phyloP scores from a whole-genome alignment of 2,888 invertebrate genomes.

The Heliconius hortense region DNA sequence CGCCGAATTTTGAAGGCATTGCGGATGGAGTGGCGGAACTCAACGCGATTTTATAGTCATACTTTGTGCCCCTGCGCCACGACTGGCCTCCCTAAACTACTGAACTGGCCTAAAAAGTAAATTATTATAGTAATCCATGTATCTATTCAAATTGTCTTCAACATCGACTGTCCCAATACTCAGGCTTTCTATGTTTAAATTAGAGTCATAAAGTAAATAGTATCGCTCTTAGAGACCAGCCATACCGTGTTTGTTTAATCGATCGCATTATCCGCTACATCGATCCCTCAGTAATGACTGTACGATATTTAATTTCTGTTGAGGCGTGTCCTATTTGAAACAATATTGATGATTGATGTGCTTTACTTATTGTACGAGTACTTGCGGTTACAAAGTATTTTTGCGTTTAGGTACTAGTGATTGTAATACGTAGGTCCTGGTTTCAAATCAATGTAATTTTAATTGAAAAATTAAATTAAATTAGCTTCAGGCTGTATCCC shows the following conservation, averaged over 20 bases:
- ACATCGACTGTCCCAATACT: not conserved
- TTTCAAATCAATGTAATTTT: not conserved
- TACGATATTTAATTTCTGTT: constrained; percentile 36
- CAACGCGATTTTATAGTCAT: too few species aligned
- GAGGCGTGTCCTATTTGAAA: constrained; percentile 36
- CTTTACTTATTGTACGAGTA: constrained; percentile 10
- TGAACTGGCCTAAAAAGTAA: too few species aligned
- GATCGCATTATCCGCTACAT: constrained; percentile 43
- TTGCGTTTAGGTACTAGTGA: not conserved
- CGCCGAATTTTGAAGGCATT: too few species aligned
- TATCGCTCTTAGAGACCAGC: constrained; percentile 37
- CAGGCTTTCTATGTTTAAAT: constrained; percentile 19
- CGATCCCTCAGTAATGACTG: constrained; percentile 37
- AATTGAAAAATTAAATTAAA: too few species aligned
- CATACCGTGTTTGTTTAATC: constrained; percentile 45
- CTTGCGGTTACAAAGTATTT: not conserved
- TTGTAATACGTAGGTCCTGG: not conserved
- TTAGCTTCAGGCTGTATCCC: too few species aligned
- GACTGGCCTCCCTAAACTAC: too few species aligned
- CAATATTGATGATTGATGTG: constrained; percentile 20
- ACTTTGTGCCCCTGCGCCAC: too few species aligned
- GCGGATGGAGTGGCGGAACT: too few species aligned
- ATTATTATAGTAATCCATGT: too few species aligned
- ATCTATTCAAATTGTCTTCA: not conserved
- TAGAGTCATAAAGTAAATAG: constrained; percentile 35